Evolutionary conservation across 2,797 vertebrate species (phyloP).

Genomic region (Tympanoctomys barrerae): DNA sequence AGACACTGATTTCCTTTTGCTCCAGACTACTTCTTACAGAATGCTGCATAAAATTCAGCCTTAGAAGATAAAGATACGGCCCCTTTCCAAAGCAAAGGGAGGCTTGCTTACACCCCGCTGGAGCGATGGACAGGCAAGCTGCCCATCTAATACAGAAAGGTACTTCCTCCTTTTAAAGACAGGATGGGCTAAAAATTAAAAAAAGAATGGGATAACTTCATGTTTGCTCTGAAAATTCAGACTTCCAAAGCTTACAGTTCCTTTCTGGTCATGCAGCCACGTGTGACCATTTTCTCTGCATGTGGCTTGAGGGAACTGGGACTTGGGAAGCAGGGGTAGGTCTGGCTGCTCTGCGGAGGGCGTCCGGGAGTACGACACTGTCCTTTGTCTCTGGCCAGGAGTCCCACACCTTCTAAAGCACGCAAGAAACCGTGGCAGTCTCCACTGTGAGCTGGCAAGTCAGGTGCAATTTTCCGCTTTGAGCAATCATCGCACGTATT

Average conservation of each 20-base stretch:
- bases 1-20: not conserved
- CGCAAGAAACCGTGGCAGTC: not conserved
- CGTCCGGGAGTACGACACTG: not conserved
- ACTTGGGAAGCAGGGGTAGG: not conserved
- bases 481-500: not conserved
- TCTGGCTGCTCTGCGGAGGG: not conserved
- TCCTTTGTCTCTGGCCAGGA: not conserved
- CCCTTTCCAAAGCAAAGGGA: constrained; percentile 11
- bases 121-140: not conserved
- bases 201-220: not conserved
- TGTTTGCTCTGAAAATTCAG: not conserved
- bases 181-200: not conserved
- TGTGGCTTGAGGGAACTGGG: not conserved
- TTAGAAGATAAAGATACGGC: not conserved
- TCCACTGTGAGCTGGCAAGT: not conserved
- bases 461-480: not conserved
- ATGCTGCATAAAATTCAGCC: not conserved
- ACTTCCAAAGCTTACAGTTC: not conserved
- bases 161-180: not conserved
- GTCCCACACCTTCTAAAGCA: constrained; percentile 9
- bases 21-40: constrained; percentile 2
- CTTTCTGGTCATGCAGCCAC: not conserved
- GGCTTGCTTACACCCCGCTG: not conserved
- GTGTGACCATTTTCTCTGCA: not conserved
- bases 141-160: not conserved